phyloP scores from a whole-genome alignment of 2,797 vertebrate species.

The Coluber constrictor region DNA sequence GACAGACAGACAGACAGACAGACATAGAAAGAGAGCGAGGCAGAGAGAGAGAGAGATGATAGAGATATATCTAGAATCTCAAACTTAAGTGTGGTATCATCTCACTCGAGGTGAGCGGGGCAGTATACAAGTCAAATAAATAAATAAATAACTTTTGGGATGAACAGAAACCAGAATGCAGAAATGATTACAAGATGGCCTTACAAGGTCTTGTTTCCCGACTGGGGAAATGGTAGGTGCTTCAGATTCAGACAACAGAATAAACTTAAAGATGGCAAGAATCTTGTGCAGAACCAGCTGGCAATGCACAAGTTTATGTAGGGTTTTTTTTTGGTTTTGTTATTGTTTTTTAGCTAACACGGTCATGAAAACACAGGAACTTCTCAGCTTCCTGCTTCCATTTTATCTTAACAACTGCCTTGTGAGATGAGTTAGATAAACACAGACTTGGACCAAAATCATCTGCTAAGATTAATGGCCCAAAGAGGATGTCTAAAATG shows the following conservation, averaged over 20 bases:
- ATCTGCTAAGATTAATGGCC: neutral
- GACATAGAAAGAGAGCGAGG: neutral
- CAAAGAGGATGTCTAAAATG: neutral
- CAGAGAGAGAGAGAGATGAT: neutral
- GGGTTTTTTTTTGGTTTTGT: neutral
- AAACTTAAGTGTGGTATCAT: neutral
- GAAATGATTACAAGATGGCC: neutral
- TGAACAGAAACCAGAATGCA: neutral
- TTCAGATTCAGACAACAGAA: neutral
- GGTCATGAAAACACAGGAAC: neutral
- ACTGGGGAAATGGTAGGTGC: neutral
- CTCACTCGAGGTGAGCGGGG: neutral
- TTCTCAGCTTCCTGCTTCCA: neutral
- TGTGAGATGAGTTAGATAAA: neutral
- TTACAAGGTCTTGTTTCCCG: neutral
- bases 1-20: too few relatives aligned
- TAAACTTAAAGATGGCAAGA: neutral
- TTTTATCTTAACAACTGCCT: neutral
- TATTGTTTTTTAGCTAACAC: neutral
- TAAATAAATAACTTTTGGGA: neutral
- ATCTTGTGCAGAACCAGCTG: neutral
- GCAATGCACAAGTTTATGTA: neutral
- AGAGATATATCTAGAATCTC: neutral
- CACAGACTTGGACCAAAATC: neutral
- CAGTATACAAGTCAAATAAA: neutral